Evolutionary conservation across 2,888 invertebrate species (phyloP), one percentile per base, ranked within the genome.

Genomic region (Agrotis segetum): DNA sequence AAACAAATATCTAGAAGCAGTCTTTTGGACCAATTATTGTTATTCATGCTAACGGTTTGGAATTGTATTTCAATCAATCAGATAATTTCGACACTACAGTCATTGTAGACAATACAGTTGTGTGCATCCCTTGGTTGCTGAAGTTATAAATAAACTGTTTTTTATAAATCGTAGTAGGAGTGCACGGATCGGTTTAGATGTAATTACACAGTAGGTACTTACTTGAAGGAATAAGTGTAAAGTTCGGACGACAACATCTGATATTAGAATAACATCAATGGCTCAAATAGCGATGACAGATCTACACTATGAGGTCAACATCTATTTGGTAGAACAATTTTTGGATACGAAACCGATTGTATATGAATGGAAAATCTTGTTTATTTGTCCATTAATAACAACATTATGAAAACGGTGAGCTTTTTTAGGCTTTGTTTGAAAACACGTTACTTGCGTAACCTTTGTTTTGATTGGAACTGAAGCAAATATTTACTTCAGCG

Each of bases 381-480:
- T 2, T 34, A 60, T n/a, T 65, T 21, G 58, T 14, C 21, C 11
- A 59, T 2, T 62, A 58, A 44, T 71, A 49, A 11, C 29, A 61
- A 49, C 50, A 58, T n/a, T 52, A 14, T 58, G 49, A 59, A 67
- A 61, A 63, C 40, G 4, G 53, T 52, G 47, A 62, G 73, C 44
- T 68, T 55, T 11, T 68, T 55, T 11, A 34, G 56, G 66, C 21
- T 71, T 81, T 82, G 62, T 80, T 82, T 74, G 68, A 68, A 68
- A 79, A 68, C 65, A 82, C 58, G 58, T 71, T 71, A 46, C 40
- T 73, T 72, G 62, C 49, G 66, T 52, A 63, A 14, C 67, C 70
- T 68, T 82, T 81, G 79, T 81, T 82, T 68, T 81, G 82, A 64
- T 78, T 55, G 64, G 50, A 49, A 59, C 58, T 24, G n/a, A 50